These are phyloP conservation scores for Omphaloscelis lunosa DNA, from an alignment of 2,888 invertebrate species.

Conservation along the genomic window DNA sequence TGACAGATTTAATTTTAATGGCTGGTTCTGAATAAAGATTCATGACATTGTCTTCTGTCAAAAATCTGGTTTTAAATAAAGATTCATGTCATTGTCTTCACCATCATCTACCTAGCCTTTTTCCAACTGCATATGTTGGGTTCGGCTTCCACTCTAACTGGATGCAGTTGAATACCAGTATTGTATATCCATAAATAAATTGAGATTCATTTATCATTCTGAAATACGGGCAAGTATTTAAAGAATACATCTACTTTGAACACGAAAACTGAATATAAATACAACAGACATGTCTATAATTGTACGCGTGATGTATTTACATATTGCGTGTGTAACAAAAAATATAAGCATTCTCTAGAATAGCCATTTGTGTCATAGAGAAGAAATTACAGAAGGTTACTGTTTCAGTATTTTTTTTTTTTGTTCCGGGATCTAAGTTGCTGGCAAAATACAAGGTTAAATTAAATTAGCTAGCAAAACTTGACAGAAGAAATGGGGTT, in stretches of 20 bases:
- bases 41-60: background rate
- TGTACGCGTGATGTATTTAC: conserved; percentile 60
- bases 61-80: background rate
- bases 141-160: background rate
- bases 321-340: conserved; percentile 64
- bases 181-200: background rate
- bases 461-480: too few species aligned
- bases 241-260: background rate
- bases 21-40: background rate
- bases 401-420: too few species aligned
- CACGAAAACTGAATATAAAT: conserved; percentile 34
- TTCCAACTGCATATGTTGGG: background rate
- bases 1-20: background rate
- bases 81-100: background rate
- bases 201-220: background rate
- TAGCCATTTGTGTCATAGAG: conserved; percentile 12
- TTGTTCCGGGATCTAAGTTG: too few species aligned
- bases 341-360: conserved; percentile 30
- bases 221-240: background rate
- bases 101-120: background rate
- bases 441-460: too few species aligned
- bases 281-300: conserved; percentile 45
- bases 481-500: too few species aligned
- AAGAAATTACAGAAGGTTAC: conserved; percentile 21
- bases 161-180: background rate